These are phyloP conservation scores for Masnerella sp. DNA, from an alignment of 2,888 invertebrate species.

Conservation along the genomic window DNA sequence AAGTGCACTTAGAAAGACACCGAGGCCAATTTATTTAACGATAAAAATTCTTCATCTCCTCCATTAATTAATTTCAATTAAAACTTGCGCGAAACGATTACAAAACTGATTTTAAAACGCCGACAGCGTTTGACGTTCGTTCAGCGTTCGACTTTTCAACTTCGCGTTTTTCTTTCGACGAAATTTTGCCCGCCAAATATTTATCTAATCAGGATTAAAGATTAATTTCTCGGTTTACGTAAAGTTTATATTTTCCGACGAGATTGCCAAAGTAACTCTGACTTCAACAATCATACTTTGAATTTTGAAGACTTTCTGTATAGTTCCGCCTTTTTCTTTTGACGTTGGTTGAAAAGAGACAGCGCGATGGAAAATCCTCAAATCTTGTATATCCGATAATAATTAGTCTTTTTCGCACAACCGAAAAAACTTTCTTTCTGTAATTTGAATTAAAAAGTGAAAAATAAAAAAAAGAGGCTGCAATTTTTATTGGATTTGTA, in stretches of 20 bases:
- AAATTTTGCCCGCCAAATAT: neutral
- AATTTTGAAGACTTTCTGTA: too few relatives aligned
- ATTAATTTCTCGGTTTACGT: neutral
- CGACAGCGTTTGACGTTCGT: constrained; percentile 3
- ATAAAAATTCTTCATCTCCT: constrained; percentile 16
- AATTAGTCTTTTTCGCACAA: too few relatives aligned
- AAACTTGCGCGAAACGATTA: constrained; percentile 24
- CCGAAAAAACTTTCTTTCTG: too few relatives aligned
- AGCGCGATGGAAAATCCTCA: too few relatives aligned
- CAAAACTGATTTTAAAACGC: constrained; percentile 18
- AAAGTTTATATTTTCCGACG: neutral
- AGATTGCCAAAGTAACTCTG: neutral
- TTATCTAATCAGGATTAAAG: neutral
- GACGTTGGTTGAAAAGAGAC: too few relatives aligned
- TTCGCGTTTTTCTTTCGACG: neutral
- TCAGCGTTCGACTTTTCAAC: neutral
- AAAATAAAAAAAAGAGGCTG: too few relatives aligned
- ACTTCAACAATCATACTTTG: too few relatives aligned
- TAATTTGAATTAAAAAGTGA: too few relatives aligned
- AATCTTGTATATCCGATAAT: too few relatives aligned
- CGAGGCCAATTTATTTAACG: constrained; percentile 16
- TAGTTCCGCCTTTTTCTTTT: too few relatives aligned
- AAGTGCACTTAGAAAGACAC: constrained; percentile 4
- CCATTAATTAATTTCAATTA: constrained; percentile 25
- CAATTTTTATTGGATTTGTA: too few relatives aligned